Evolutionary conservation across 2,113 vertebrate genomes (phyloP).

Genomic region (Bucco capensis): DNA sequence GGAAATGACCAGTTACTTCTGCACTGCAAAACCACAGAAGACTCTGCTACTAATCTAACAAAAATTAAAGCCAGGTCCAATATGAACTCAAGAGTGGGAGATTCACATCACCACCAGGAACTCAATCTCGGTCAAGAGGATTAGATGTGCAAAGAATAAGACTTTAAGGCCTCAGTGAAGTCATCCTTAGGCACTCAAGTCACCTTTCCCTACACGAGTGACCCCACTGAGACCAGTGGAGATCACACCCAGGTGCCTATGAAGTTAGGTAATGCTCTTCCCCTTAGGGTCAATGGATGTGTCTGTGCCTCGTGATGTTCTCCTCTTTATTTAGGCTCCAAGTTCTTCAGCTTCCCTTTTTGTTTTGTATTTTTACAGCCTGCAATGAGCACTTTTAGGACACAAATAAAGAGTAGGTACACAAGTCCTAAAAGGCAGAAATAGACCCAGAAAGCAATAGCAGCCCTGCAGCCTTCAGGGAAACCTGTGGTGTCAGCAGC

Average conservation of each 20-base stretch:
- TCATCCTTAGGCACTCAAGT: background rate
- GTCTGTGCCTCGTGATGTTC: fast-evolving
- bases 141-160: background rate
- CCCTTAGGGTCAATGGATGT: fast-evolving
- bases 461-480: background rate
- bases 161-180: background rate
- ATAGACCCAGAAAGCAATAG: background rate
- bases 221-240: background rate
- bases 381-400: background rate
- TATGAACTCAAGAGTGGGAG: background rate
- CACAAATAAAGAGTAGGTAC: background rate
- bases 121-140: background rate
- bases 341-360: background rate
- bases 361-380: background rate
- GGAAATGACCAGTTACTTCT: conserved; percentile 5
- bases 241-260: background rate
- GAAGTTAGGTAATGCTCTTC: background rate
- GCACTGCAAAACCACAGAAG: background rate
- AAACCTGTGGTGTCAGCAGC: background rate
- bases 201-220: background rate
- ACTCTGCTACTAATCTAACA: background rate
- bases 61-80: background rate
- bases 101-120: background rate
- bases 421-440: background rate
- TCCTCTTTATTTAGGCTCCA: background rate